Conservation (phyloP, 2,113 vertebrate species). For the Epinephelus cyanopodus region DNA sequence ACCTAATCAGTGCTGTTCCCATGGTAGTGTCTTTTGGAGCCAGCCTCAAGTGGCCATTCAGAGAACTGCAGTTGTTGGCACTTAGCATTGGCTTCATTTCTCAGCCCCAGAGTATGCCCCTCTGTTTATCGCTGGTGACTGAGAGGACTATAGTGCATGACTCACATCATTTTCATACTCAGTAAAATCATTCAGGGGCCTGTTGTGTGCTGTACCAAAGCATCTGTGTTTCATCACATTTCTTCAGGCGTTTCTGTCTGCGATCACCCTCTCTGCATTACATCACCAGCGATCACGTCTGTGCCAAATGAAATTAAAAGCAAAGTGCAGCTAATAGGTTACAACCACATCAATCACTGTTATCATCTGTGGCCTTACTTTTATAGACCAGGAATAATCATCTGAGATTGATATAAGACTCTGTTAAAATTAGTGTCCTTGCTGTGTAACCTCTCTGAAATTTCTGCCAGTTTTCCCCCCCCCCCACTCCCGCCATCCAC, state of each 20-base stretch:
- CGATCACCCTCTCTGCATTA: not conserved
- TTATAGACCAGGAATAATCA: not conserved
- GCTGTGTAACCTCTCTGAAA: slow-evolving; percentile 40
- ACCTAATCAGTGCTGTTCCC: no score
- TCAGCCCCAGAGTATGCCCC: no score
- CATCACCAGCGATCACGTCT: not conserved
- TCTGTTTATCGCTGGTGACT: no score
- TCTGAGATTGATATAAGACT: slow-evolving; percentile 2
- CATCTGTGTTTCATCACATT: not conserved
- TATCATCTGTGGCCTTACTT: not conserved
- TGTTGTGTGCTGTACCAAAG: not conserved
- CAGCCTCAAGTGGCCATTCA: no score
- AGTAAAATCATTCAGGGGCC: not conserved
- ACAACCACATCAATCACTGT: not conserved
- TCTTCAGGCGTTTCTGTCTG: not conserved
- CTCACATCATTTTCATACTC: not conserved
- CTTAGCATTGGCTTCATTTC: no score
- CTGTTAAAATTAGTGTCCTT: slow-evolving; percentile 45
- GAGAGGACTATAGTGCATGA: not conserved
- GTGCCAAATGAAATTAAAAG: slow-evolving; percentile 1
- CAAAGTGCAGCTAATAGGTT: not conserved
- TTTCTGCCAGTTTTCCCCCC: slow-evolving; percentile 24
- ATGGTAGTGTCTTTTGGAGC: no score
- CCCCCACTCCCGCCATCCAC: no score
- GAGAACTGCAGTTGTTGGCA: no score